Evolutionary conservation across 92 coral and sea anemone species (phyloP), one percentile per base, ranked within the genome.

Genomic region (Epizoanthus scotinus): DNA sequence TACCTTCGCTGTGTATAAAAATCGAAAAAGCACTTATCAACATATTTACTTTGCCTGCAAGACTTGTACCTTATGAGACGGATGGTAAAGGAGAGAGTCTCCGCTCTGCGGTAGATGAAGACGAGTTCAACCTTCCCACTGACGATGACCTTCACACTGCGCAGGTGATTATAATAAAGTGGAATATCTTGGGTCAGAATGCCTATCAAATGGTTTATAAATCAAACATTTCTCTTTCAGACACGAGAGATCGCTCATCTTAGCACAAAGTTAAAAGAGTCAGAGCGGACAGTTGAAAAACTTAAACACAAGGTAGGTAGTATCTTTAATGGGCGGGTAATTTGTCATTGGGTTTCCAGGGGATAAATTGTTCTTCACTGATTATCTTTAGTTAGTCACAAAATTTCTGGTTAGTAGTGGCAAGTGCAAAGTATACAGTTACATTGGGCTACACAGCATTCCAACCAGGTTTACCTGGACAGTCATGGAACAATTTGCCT

Each of bases 241-340:
- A 36, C 79, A 18, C 53, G 64, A 52, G 79, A 73, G 29, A 73
- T 73, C 21, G 63, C 38, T 55, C 66, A 60, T 36, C 79, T 73
- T 36, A 56, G 65, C 3, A 21, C 20, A 57, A 64, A 19, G 14
- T 57, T 55, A 14, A 56, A 60, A n/a, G 79, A 31, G 38, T 29
- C 79, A 57, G 79, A 56, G 25, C 27, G 52, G 21, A 10, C 53
- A 12, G 63, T 31, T 0, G 66, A 53, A 73, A 31, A 8, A 31
- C 79, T 73, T 27, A 73, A 31, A 21, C 12, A 56, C 9, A 73
- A 73, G 79, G 79, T 73, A 73, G n/a, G n/a, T n/a, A n/a, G n/a
- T n/a, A n/a, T n/a, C n/a, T n/a, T n/a, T n/a, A n/a, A n/a, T n/a
- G n/a, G n/a, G n/a, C n/a, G n/a, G n/a, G n/a, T n/a, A n/a, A n/a